phyloP scores from a whole-genome alignment of 2,888 invertebrate genomes.

The Amblyteles armatorius region DNA sequence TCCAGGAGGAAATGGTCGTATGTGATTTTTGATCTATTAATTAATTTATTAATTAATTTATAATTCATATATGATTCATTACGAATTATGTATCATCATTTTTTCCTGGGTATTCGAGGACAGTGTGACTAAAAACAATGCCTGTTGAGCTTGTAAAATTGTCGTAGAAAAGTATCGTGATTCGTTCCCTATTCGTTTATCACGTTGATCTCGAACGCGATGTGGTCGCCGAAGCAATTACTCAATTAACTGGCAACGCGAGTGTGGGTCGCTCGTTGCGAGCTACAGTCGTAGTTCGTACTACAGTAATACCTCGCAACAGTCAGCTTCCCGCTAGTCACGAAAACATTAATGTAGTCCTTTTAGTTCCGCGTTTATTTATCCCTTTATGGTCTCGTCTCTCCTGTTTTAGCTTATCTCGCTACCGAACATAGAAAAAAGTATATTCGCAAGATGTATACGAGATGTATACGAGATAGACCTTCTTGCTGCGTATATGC shows the following conservation, averaged over 20 bases:
- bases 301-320: neutral
- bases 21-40: too few relatives aligned
- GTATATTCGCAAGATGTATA: too few relatives aligned
- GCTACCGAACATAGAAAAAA: too few relatives aligned
- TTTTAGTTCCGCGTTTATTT: too few relatives aligned
- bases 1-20: too few relatives aligned
- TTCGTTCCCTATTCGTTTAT: slow-evolving; percentile 45
- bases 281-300: neutral
- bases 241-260: slow-evolving; percentile 18
- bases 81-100: neutral
- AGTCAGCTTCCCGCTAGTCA: too few relatives aligned
- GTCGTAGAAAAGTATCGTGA: slow-evolving; percentile 52
- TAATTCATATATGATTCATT: neutral
- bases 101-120: neutral
- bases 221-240: slow-evolving; percentile 33
- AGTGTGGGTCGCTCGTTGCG: neutral
- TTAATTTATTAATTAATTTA: neutral
- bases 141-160: slow-evolving; percentile 12
- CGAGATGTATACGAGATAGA: too few relatives aligned
- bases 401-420: too few relatives aligned
- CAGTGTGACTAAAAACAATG: neutral
- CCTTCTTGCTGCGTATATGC: too few relatives aligned
- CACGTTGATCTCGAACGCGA: slow-evolving; percentile 37
- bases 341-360: too few relatives aligned
- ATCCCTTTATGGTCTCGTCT: too few relatives aligned